Percentiles rank a stretch among this genome's conserved stretches.
phyloP scores from a whole-genome alignment of 2,888 invertebrate genomes.

The Troides aeacus region DNA sequence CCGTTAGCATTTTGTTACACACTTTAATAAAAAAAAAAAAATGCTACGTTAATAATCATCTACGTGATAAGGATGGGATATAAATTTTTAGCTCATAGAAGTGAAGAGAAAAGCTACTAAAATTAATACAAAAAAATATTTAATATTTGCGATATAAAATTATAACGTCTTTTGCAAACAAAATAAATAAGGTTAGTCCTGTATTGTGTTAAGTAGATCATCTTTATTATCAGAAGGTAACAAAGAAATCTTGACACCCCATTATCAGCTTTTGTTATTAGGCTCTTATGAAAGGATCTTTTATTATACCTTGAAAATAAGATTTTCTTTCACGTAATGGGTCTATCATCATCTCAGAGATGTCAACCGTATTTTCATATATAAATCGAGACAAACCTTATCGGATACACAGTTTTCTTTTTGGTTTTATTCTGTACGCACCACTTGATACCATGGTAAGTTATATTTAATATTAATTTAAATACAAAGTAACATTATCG shows the following conservation, averaged over 20 bases:
- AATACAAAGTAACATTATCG: background rate
- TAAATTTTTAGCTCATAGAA: too few relatives aligned
- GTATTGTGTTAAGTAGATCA: background rate
- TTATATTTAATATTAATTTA: background rate
- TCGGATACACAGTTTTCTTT: conserved; percentile 32
- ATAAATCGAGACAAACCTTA: conserved; percentile 47
- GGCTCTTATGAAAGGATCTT: conserved; percentile 9
- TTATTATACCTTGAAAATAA: conserved; percentile 9
- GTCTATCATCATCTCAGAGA: conserved; percentile 47
- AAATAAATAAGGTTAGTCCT: background rate
- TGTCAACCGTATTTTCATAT: conserved; percentile 60
- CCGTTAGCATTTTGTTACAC: too few relatives aligned
- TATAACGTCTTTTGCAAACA: background rate
- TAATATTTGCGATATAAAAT: too few relatives aligned
- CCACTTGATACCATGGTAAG: conserved; percentile 17
- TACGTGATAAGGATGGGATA: too few relatives aligned
- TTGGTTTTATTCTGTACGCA: background rate
- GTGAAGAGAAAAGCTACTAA: too few relatives aligned
- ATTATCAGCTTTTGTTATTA: conserved; percentile 5
- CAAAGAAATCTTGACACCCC: background rate
- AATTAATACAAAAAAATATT: too few relatives aligned
- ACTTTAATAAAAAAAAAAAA: too few relatives aligned
- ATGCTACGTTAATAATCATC: too few relatives aligned
- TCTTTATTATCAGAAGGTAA: background rate
- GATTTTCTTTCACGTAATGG: conserved; percentile 55